Percentiles rank a stretch among this genome's conserved stretches.
Conservation (phyloP, 2,113 vertebrate species). For the Salvelinus fontinalis region DNA sequence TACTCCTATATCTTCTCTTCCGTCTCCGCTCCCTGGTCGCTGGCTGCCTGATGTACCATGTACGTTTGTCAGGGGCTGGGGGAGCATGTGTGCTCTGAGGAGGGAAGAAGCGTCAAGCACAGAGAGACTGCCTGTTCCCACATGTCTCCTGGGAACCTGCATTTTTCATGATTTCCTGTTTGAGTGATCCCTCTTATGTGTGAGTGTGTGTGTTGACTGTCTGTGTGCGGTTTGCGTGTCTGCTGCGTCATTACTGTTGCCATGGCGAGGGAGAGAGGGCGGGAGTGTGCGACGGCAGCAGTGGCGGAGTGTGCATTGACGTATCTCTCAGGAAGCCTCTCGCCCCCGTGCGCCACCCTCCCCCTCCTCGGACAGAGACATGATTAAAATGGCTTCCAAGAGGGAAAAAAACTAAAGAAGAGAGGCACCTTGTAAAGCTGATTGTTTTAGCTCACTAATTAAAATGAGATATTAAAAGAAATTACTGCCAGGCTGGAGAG, state of each 20-base stretch:
- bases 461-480: neutral
- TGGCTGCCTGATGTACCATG: slow-evolving; percentile 20
- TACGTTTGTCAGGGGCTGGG: slow-evolving; percentile 28
- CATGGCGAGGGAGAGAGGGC: slow-evolving; percentile 76
- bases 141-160: slow-evolving; percentile 45
- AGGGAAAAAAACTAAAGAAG: too few species aligned
- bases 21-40: slow-evolving; percentile 6
- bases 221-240: neutral
- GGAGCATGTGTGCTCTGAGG: neutral
- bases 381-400: neutral
- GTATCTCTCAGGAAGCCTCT: slow-evolving; percentile 59
- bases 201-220: neutral
- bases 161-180: slow-evolving; percentile 43
- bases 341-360: slow-evolving; percentile 18
- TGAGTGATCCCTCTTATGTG: neutral
- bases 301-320: slow-evolving; percentile 61
- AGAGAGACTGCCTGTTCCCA: slow-evolving; percentile 40
- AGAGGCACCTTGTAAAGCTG: neutral
- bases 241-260: slow-evolving; percentile 75
- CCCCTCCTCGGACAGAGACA: neutral
- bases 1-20: neutral
- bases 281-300: slow-evolving; percentile 32
- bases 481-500: neutral
- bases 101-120: slow-evolving; percentile 55
- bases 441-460: slow-evolving; percentile 8